Base-by-base conservation (phyloP, 2,797 vertebrate species). In the Geotrypetes seraphini region DNA sequence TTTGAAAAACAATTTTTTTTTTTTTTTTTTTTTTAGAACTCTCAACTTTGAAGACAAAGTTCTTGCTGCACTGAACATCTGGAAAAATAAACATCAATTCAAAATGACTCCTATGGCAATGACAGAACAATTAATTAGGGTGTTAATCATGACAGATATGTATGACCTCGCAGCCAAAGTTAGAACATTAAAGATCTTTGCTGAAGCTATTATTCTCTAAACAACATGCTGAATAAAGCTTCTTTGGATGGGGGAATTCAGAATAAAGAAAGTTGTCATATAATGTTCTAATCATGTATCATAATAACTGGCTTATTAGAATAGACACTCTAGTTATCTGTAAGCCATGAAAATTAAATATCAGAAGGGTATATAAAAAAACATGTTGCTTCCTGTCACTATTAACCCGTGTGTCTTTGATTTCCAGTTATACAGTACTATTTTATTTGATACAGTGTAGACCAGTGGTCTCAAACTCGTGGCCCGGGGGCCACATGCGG, bases 171-270 rank as follows among this genome's bases (percentile, higher is more conserved):
- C 58, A 9, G 53, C 61, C 43, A 69, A 65, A 51, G 63, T 60
- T 44, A 66, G 31, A 37, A 54, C 57, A 30, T 23, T 77, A 37
- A 46, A 58, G 28, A 59, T 75, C 15, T 52, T 25, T 32, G 32
- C 57, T 31, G 16, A 35, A 18, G 10, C 42, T 30, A 45, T 71
- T 30, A 71, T 57, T 53, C 69, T 79, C 26, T 79, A 45, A 70
- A 29, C 3, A 24, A 5, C n/a, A 5, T 8, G 19, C 12, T 17
- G 19, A 22, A 20, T 12, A 37, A 19, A 27, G 18, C 5, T 19
- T 4, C 13, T 28, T 4, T 19, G 35, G 35, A 35, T 44, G 7
- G 2, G 31, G 56, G n/a, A n/a, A n/a, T n/a, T n/a, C n/a, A 43
- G 19, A 34, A 39, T 36, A 39, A 28, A 17, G 28, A 39, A 40